Percentiles rank a stretch among this genome's conserved stretches.
Evolutionary conservation across 1,140 invertebrate genomes (phyloP).

Genomic region (Doryteuthis pealeii): DNA sequence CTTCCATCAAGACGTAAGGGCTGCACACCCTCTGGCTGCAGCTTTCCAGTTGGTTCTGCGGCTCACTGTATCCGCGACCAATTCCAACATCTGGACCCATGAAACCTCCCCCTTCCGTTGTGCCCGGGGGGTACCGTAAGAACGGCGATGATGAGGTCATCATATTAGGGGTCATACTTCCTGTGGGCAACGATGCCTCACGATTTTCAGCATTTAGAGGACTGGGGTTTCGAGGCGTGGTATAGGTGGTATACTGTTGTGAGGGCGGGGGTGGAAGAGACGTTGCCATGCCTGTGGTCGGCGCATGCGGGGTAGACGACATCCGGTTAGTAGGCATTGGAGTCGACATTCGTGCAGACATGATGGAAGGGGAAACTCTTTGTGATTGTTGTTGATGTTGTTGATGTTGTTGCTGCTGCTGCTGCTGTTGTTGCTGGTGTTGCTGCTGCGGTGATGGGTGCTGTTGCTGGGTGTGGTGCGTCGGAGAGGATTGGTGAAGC

Average conservation of each 20-base stretch:
- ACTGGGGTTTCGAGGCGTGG: constrained; percentile 33
- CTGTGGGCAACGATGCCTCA: constrained; percentile 16
- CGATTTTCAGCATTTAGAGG: constrained; percentile 33
- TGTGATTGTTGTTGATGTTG: background rate
- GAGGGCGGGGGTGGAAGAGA: constrained; percentile 11
- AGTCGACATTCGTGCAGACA: background rate
- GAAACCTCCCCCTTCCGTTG: constrained; percentile 12
- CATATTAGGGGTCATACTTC: constrained; percentile 11
- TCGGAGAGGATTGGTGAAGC: background rate
- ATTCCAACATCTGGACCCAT: background rate
- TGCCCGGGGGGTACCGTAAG: constrained; percentile 8
- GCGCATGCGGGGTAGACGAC: constrained; percentile 22
- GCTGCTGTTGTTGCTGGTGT: background rate
- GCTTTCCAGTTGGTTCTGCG: constrained; percentile 8
- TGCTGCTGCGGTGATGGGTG: background rate
- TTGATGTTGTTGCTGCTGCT: background rate
- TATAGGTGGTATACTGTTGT: constrained; percentile 21
- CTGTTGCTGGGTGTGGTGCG: no score
- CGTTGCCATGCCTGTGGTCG: constrained; percentile 19
- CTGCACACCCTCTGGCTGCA: constrained; percentile 28
- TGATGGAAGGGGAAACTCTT: background rate
- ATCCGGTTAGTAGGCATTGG: constrained; percentile 19
- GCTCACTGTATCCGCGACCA: constrained; percentile 5
- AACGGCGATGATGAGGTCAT: constrained; percentile 6
- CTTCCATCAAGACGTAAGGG: constrained; percentile 35